A percentile compares a stretch with the other conserved stretches of the same genome.
Evolutionary conservation across 2,888 invertebrate genomes (phyloP).

Genomic region (Quadroppia sp.): DNA sequence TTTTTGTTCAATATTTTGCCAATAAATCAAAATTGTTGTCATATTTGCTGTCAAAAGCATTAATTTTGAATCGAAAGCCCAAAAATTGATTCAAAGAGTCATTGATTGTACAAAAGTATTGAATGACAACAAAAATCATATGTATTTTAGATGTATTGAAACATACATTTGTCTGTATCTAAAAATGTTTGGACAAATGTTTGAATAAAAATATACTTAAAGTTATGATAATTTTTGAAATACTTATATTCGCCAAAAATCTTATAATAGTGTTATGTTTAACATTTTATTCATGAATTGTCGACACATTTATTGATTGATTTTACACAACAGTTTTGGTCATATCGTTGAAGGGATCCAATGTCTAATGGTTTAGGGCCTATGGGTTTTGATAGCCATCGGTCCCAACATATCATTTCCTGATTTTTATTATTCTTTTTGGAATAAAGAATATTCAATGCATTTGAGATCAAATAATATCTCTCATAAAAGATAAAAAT

Average conservation of each 20-base stretch:
- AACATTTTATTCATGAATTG: not conserved
- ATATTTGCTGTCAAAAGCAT: no score
- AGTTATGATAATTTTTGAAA: not conserved
- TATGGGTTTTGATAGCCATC: not conserved
- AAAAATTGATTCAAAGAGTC: no score
- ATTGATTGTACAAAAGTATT: not conserved
- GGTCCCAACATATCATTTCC: constrained; percentile 13
- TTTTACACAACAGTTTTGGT: constrained; percentile 4
- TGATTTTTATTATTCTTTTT: not conserved
- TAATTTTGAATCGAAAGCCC: no score
- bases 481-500: not conserved
- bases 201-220: constrained; percentile 14
- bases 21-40: no score
- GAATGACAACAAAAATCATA: not conserved
- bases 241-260: not conserved
- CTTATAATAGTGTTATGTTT: not conserved
- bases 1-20: no score
- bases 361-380: constrained; percentile 12
- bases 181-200: constrained; percentile 12
- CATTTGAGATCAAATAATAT: not conserved
- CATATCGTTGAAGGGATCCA: not conserved
- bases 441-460: not conserved
- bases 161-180: not conserved
- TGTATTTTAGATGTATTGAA: constrained; percentile 1
- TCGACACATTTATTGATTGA: constrained; percentile 15